Evolutionary conservation across 2,888 invertebrate genomes (phyloP).

Genomic region (Bruchidius siliquastri): DNA sequence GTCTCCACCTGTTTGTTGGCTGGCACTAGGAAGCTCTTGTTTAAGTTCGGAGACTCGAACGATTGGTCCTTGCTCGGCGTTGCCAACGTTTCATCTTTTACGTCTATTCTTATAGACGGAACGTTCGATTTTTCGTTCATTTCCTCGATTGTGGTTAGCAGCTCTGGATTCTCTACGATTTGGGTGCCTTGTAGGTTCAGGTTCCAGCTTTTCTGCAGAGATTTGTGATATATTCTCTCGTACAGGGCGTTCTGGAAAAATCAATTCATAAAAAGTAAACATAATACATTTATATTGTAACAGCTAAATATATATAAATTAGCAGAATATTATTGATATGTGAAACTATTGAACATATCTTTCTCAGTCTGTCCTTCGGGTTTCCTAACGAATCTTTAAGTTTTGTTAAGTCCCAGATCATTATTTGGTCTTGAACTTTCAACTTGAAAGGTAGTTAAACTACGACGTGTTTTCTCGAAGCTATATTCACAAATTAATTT

Average conservation of each 20-base stretch:
- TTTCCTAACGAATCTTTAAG: no score
- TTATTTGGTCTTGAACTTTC: no score
- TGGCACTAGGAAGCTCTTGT: conserved; percentile 55
- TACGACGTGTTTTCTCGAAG: no score
- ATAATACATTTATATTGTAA: no score
- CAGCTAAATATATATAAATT: no score
- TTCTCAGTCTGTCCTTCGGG: no score
- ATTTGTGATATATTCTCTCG: conserved; percentile 86
- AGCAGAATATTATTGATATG: no score
- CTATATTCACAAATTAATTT: no score
- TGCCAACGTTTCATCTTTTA: conserved; percentile 1
- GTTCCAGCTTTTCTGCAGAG: conserved; percentile 51
- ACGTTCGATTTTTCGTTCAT: conserved; percentile 47
- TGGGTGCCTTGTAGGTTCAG: conserved; percentile 50
- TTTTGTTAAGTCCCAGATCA: no score
- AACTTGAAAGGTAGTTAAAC: no score
- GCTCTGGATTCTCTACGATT: conserved; percentile 65
- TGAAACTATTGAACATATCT: no score
- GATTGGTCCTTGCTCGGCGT: conserved; percentile 22
- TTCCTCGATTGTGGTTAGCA: conserved; percentile 56
- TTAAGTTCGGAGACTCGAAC: conserved; percentile 31
- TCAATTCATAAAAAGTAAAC: neutral
- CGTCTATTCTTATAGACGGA: conserved; percentile 11
- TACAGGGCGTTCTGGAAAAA: conserved; percentile 65
- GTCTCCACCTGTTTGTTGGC: conserved; percentile 91